Percentiles rank a stretch among this genome's conserved stretches.
Conservation (phyloP, 2,888 invertebrate species). For the Volucella bombylans region DNA sequence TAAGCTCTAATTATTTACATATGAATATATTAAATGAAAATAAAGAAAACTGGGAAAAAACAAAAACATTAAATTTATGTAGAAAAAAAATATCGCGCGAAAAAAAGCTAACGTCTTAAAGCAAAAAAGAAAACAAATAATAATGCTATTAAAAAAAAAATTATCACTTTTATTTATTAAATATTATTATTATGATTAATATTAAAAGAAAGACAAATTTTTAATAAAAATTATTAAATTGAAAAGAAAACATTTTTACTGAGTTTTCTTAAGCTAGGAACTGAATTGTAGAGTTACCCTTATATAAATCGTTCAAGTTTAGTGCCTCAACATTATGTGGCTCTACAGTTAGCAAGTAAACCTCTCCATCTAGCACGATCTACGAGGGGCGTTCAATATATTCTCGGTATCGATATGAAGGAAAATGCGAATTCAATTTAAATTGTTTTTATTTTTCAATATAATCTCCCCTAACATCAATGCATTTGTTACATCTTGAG, state of each 20-base stretch:
- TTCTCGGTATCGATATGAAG: too few relatives aligned
- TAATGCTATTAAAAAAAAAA: constrained; percentile 64
- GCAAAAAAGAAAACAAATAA: constrained; percentile 58
- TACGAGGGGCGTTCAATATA: too few relatives aligned
- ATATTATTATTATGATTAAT: constrained; percentile 69
- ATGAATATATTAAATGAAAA: constrained; percentile 62
- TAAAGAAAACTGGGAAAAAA: constrained; percentile 37
- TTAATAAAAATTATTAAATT: constrained; percentile 72
- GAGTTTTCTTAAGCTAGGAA: constrained; percentile 8
- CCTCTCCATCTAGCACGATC: too few relatives aligned
- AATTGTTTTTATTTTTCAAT: too few relatives aligned
- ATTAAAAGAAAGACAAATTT: constrained; percentile 63
- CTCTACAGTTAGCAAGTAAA: too few relatives aligned
- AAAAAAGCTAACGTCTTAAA: constrained; percentile 63
- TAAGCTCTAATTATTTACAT: constrained; percentile 73
- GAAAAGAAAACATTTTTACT: constrained; percentile 31
- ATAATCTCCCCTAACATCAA: too few relatives aligned
- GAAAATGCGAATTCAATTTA: too few relatives aligned
- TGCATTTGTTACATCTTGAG: too few relatives aligned
- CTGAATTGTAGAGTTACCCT: too few relatives aligned
- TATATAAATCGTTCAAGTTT: too few relatives aligned
- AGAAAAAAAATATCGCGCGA: constrained; percentile 66
- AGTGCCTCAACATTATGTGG: too few relatives aligned
- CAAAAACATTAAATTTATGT: constrained; percentile 63
- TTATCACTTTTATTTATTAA: constrained; percentile 73